Base-by-base conservation (phyloP, 1,140 invertebrate genomes). In the Drosophila asahinai region DNA sequence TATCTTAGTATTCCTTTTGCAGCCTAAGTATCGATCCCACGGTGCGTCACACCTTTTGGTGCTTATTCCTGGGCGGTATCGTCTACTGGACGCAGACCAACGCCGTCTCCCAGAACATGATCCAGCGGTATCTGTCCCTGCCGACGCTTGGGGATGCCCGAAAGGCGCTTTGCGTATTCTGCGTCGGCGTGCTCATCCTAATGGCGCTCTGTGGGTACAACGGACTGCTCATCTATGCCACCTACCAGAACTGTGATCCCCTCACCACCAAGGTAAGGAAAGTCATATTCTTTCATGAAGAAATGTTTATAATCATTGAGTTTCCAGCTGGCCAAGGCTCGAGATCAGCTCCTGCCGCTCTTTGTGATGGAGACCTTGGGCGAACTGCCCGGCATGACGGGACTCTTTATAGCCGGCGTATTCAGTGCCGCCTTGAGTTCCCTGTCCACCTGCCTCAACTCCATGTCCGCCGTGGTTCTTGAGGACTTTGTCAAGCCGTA, bases 31-130 rank as follows among this genome's bases (percentile, higher is more conserved):
- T 95, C n/a, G 96, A 96, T 93, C 97, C 97, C 14, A 94, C 95
- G 2, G 95, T 95, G 0, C 94, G 97, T 19, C 97, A 98, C 84
- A 96, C 97, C 2, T 94, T 97, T 12, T 98, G 97, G 97, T 95
- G 95, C 9, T 93, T 98, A 5, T 93, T 96, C 1, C 91, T 98
- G 45, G 97, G 97, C 1, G 97, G 96, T 1, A 94, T 95, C 30
- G 94, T 97, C 73, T 97, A 97, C 74, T 97, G 96, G 96, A 93
- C 97, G 2, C 92, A 93, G 63, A 94, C 95, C 38, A 97, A 96
- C 80, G 96, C 95, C 0, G 95, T 97, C 7, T 97, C 97, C 87
- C 97, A 98, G 83, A 97, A 94, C 73, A 97, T 95, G 96, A 95
- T 95, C 66, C 96, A 96, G 80, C 93, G 95, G 49, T 96, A 96